These are phyloP conservation scores for Tangara arthus DNA, from an alignment of 2,797 vertebrate genomes.

Conservation along the genomic window DNA sequence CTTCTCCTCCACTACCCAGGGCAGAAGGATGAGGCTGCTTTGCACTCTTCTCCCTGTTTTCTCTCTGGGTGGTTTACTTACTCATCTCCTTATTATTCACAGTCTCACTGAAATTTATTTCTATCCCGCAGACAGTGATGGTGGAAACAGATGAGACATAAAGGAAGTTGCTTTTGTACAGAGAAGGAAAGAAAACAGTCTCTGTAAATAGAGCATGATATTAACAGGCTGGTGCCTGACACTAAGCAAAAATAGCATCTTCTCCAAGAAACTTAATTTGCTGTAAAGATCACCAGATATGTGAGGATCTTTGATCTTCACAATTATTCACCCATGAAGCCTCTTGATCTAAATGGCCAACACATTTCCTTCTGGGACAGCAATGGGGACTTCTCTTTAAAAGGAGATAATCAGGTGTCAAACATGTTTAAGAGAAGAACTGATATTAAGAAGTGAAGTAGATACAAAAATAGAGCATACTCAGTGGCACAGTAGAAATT, in stretches of 20 bases:
- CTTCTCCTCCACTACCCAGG: neutral
- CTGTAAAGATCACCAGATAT: neutral
- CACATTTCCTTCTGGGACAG: neutral
- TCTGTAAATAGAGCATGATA: neutral
- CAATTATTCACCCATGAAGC: neutral
- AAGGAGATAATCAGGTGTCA: neutral
- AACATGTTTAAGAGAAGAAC: neutral
- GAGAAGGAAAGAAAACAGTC: neutral
- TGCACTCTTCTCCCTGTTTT: neutral
- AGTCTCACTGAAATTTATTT: neutral
- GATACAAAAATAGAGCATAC: neutral
- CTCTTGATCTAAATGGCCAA: neutral
- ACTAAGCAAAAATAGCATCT: neutral
- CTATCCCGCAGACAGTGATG: neutral
- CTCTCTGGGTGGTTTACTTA: neutral
- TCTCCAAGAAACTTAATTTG: constrained; percentile 25
- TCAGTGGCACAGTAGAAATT: neutral
- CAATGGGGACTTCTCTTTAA: neutral
- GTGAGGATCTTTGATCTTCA: neutral
- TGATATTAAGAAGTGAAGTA: neutral
- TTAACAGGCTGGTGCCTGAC: neutral
- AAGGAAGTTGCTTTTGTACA: constrained; percentile 31
- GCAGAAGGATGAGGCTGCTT: neutral
- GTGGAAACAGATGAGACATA: constrained; percentile 42
- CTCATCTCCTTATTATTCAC: neutral